These are phyloP conservation scores for Lithosia quadra DNA, from an alignment of 2,888 invertebrate species.

Conservation along the genomic window DNA sequence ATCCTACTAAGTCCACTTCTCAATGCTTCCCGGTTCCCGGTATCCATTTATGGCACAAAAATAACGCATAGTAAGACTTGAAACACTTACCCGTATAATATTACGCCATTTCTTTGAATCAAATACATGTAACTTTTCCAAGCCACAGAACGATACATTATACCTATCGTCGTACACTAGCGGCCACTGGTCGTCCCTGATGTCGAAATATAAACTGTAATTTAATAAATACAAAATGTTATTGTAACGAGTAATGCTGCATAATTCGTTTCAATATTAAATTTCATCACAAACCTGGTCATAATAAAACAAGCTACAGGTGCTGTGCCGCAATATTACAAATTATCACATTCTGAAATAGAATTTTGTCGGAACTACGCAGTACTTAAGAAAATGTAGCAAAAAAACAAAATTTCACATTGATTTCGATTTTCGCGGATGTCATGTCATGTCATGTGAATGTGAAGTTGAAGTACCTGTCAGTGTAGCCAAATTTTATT, in stretches of 20 bases:
- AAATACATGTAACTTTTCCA: conserved; percentile 95
- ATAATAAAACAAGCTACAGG: conserved; percentile 33
- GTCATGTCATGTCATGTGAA: conserved; percentile 42
- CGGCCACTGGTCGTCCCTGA: conserved; percentile 89
- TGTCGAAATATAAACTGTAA: conserved; percentile 84
- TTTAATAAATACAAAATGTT: conserved; percentile 18
- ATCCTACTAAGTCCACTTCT: too few relatives aligned
- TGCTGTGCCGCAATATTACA: conserved; percentile 6
- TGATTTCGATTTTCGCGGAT: conserved; percentile 55
- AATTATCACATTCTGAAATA: conserved; percentile 18
- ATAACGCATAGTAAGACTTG: neutral
- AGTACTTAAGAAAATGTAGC: neutral
- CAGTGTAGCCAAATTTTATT: neutral
- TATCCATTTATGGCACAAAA: neutral
- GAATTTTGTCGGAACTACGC: conserved; percentile 21
- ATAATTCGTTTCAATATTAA: neutral
- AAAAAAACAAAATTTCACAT: neutral
- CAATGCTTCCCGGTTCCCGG: too few relatives aligned
- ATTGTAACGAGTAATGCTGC: conserved; percentile 7
- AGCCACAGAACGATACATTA: conserved; percentile 92
- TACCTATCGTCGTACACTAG: conserved; percentile 93
- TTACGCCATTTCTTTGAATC: conserved; percentile 95
- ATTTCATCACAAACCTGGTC: conserved; percentile 52
- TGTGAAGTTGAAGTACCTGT: neutral
- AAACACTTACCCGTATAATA: conserved; percentile 87